Evolutionary conservation across 2,888 invertebrate species (phyloP).

Genomic region (Ochropleura plecta): DNA sequence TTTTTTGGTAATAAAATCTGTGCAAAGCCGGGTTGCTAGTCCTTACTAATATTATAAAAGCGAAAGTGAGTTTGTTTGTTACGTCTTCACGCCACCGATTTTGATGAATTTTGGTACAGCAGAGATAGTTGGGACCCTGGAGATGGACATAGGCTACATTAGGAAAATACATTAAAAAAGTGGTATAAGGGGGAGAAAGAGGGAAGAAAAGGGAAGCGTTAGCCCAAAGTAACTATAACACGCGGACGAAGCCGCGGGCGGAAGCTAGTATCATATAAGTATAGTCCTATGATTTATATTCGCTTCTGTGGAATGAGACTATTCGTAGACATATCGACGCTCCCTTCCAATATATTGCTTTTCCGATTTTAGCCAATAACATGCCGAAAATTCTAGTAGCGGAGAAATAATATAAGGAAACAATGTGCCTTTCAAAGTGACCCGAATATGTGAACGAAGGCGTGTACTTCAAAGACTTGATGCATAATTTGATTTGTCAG

Average conservation of each 20-base stretch:
- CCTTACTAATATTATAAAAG: too few relatives aligned
- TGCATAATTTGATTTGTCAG: neutral
- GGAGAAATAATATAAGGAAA: constrained; percentile 35
- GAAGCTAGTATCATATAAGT: constrained; percentile 12
- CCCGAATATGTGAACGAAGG: constrained; percentile 14
- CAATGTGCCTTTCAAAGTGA: constrained; percentile 28
- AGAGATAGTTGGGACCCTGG: too few relatives aligned
- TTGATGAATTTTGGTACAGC: too few relatives aligned
- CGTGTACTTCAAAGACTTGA: neutral
- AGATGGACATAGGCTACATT: too few relatives aligned
- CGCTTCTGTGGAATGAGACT: constrained; percentile 48
- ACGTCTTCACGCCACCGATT: too few relatives aligned
- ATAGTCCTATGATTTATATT: constrained; percentile 56
- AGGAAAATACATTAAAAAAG: too few relatives aligned
- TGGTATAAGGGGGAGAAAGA: too few relatives aligned
- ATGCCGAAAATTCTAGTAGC: constrained; percentile 36
- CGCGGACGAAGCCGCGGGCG: too few relatives aligned
- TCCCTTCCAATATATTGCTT: constrained; percentile 51
- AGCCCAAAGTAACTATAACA: too few relatives aligned
- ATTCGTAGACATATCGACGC: constrained; percentile 57
- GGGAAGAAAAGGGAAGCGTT: too few relatives aligned
- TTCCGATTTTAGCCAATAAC: constrained; percentile 48
- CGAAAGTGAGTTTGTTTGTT: too few relatives aligned
- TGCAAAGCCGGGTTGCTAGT: neutral
- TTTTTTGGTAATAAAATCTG: neutral